A percentile compares a stretch with the other conserved stretches of the same genome.
Evolutionary conservation across 2,797 vertebrate genomes (phyloP).

Genomic region (Lycodopsis pacificus): DNA sequence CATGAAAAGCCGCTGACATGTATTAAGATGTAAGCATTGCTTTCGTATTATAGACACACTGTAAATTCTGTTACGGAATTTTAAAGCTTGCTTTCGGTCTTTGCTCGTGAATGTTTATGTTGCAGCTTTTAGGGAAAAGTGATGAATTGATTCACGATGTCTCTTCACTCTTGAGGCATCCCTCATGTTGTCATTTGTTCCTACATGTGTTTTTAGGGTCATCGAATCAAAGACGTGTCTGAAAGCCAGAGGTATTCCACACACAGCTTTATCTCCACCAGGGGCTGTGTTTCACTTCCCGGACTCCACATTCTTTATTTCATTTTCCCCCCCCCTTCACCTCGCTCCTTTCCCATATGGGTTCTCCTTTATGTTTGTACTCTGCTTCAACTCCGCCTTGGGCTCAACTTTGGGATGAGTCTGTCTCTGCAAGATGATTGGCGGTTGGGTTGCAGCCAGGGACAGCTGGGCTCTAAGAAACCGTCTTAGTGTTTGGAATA

Average conservation of each 20-base stretch:
- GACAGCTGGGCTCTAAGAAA: slow-evolving; percentile 70
- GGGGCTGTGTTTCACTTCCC: slow-evolving; percentile 57
- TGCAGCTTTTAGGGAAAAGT: slow-evolving; percentile 12
- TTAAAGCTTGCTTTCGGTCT: background rate
- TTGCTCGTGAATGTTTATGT: background rate
- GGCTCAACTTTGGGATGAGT: slow-evolving; percentile 69
- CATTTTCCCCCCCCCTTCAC: slow-evolving; percentile 29
- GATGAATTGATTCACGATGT: slow-evolving; percentile 6
- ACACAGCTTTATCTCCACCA: slow-evolving; percentile 55
- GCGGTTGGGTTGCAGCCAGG: slow-evolving; percentile 62
- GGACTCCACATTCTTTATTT: slow-evolving; percentile 50
- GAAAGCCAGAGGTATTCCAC: slow-evolving; percentile 65
- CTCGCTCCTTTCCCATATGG: slow-evolving; percentile 54
- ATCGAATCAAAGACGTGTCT: slow-evolving; percentile 54
- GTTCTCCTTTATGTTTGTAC: slow-evolving; percentile 70
- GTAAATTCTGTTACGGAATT: slow-evolving; percentile 15
- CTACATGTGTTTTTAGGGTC: slow-evolving; percentile 55
- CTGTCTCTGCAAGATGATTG: slow-evolving; percentile 71
- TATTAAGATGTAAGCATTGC: slow-evolving; percentile 1
- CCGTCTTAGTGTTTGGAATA: slow-evolving; percentile 63
- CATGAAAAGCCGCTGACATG: background rate
- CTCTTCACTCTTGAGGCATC: slow-evolving; percentile 34
- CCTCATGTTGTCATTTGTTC: slow-evolving; percentile 59
- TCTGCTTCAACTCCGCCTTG: slow-evolving; percentile 70
- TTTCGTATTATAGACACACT: slow-evolving; percentile 1